Base-by-base conservation (phyloP, 2,113 vertebrate species). In the Trogon melanurus region DNA sequence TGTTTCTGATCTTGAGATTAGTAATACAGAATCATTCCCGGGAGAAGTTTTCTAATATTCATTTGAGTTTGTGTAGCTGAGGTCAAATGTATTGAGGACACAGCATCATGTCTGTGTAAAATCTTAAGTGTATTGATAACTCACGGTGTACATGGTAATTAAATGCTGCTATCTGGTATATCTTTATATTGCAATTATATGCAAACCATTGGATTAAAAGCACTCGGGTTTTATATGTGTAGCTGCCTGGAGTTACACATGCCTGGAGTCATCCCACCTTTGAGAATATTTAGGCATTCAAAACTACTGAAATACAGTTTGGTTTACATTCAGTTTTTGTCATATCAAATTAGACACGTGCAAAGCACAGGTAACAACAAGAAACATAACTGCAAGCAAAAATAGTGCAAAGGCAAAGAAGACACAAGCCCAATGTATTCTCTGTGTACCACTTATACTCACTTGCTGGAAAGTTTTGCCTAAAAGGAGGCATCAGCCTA, bases 361-460 rank as follows among this genome's bases (percentile, higher is more conserved):
- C 57, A 81, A 85, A 82, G 38, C 74, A 56, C 7, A 4, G 18
- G 45, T 0, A n/a, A 16, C 11, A 32, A 12, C 12, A 10, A 48
- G 26, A 61, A 83, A 25, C 1, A 8, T 2, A 12, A 7, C 7
- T 70, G 47, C 44, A 74, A 34, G n/a, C 21, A 82, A 47, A 19
- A 13, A 38, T 3, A 12, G 21, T 0, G 3, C 29, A 18, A 62
- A 58, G 51, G 25, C 54, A 86, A 60, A 66, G 70, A 61, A 47
- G 47, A 48, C 5, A 22, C 30, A 47, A 61, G 48, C 5, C 65
- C 47, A 50, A 20, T 0, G 1, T 21, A 11, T 34, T 38, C 13
- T 66, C n/a, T 11, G 7, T 26, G 25, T 3, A 7, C 26, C 9
- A 3, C 32, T 53, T 45, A 14, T 0, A 3, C 14, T 75, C 2